Evolutionary conservation across 1,140 invertebrate species (phyloP).

Genomic region (Centruroides vittatus): DNA sequence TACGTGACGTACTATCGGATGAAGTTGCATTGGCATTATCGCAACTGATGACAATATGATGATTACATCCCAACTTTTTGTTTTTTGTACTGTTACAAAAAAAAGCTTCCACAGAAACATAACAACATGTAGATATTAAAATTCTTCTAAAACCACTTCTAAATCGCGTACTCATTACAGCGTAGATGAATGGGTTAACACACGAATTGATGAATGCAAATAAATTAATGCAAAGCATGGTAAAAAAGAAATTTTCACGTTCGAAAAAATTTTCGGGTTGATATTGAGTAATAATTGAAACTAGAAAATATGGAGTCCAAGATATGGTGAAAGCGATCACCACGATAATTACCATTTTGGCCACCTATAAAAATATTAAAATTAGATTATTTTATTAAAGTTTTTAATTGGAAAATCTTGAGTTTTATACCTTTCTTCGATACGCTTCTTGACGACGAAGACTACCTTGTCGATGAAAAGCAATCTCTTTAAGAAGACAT

Average conservation of each 20-base stretch:
- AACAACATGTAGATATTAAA: not conserved
- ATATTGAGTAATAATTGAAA: conserved; percentile 31
- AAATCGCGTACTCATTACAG: conserved; percentile 34
- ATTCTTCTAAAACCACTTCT: conserved; percentile 21
- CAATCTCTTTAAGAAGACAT: conserved; percentile 26
- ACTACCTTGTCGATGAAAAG: conserved; percentile 20
- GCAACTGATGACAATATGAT: no score
- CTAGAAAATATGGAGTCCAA: conserved; percentile 35
- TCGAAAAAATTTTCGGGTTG: conserved; percentile 28
- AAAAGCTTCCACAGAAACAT: no score
- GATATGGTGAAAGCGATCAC: conserved; percentile 30
- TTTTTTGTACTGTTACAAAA: no score
- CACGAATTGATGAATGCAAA: conserved; percentile 35
- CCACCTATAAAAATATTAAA: conserved; percentile 25
- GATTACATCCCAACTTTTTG: no score
- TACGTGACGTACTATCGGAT: no score
- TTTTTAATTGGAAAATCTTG: no score
- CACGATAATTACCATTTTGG: conserved; percentile 33
- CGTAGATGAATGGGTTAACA: conserved; percentile 36
- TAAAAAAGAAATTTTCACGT: conserved; percentile 32
- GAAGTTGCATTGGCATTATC: no score
- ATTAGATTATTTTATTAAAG: not conserved
- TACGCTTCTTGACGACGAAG: conserved; percentile 23
- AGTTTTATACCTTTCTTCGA: conserved; percentile 22
- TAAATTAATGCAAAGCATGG: conserved; percentile 35